Base-by-base conservation (phyloP, 2,888 invertebrate genomes). In the Schrankia costaestrigalis region DNA sequence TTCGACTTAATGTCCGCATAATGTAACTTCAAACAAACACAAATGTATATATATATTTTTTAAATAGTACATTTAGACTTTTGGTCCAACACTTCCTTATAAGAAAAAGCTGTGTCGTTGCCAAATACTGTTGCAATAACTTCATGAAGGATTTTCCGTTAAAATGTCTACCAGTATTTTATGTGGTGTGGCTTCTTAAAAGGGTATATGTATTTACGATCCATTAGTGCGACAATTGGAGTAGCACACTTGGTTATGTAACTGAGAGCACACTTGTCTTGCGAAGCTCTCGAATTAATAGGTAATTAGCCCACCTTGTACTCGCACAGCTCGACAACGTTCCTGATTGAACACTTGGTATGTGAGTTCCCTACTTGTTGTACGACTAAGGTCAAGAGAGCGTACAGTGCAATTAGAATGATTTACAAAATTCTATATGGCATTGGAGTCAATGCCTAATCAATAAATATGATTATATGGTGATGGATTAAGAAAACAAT, bases 301-400 rank as follows among this genome's bases (percentile, higher is more conserved):
- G 64, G 53, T 70, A 69, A 72, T 72, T 71, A 71, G 56, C 57
- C 37, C 61, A 57, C 59, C 58, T 63, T 55, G 55, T 56, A 55
- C 58, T 38, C 54, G 44, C 10, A 17, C 26, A 50, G 33, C 50
- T 46, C 41, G 11, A 39, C 37, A 29, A 34, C 32, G 29, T 31
- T 33, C 38, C 33, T 38, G 31, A 35, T 43, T 39, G 42, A 41
- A 36, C 48, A 30, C 35, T 55, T 35, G 37, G 27, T 47, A 40
- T 52, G 47, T 39, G 39, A 51, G 44, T 32, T 41, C 22, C 25
- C 19, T 30, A 22, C 26, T 26, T 23, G 32, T 29, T 34, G 33
- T 31, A 13, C 36, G 36, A 29, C 21, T 23, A 22, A 29, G 19
- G 33, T 25, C 26, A 39, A 39, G 35, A 15, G n/a, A n/a, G n/a